These are phyloP conservation scores for Todiramphus saurophagus DNA, from an alignment of 2,113 vertebrate genomes.

Conservation along the genomic window DNA sequence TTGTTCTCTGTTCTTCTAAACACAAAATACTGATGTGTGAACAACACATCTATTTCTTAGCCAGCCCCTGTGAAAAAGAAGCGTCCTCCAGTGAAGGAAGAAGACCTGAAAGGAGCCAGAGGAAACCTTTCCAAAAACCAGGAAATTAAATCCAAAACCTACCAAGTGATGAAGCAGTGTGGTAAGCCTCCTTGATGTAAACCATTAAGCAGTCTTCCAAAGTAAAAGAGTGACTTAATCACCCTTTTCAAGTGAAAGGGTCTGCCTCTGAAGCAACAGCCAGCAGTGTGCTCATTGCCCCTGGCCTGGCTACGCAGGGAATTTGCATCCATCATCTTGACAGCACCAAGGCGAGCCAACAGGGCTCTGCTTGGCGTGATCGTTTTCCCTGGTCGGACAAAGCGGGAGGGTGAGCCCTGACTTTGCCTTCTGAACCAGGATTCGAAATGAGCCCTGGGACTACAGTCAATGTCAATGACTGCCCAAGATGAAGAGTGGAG, in stretches of 20 bases:
- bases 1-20: neutral
- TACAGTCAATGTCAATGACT: rapidly evolving
- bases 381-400: neutral
- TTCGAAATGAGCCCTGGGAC: neutral
- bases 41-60: slow-evolving; percentile 15
- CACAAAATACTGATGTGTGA: neutral
- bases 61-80: slow-evolving; percentile 88
- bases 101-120: slow-evolving; percentile 95
- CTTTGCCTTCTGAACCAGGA: neutral
- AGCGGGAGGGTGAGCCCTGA: neutral
- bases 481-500: neutral
- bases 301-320: neutral
- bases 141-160: slow-evolving; percentile 95
- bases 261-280: neutral
- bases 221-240: neutral
- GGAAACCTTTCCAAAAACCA: slow-evolving; percentile 87
- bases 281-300: neutral
- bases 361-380: neutral
- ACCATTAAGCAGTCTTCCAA: neutral
- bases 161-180: slow-evolving; percentile 94
- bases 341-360: neutral
- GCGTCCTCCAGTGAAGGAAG: slow-evolving; percentile 91
- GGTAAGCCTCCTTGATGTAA: slow-evolving; percentile 77
- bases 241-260: neutral
- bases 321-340: too few relatives aligned